phyloP scores from a whole-genome alignment of 2,113 vertebrate species.

The Menidia beryllina region DNA sequence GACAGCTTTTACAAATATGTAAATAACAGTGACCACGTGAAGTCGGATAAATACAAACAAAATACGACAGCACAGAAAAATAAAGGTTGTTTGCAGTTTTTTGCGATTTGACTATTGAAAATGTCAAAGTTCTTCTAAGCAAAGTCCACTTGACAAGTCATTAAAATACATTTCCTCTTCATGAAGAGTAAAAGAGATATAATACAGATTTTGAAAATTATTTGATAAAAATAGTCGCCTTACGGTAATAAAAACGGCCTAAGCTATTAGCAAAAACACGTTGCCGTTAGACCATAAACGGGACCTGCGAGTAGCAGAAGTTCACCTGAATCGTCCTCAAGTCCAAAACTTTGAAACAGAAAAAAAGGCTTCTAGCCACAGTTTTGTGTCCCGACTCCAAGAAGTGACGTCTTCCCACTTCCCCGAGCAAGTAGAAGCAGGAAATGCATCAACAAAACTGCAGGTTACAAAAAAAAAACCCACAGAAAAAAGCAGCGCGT shows the following conservation, averaged over 20 bases:
- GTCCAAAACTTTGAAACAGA: background rate
- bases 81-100: too few relatives aligned
- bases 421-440: conserved; percentile 1
- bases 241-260: background rate
- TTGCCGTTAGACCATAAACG: background rate
- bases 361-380: background rate
- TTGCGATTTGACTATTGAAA: background rate
- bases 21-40: conserved; percentile 10
- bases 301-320: too few relatives aligned
- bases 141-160: too few relatives aligned
- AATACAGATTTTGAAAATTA: background rate
- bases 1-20: conserved; percentile 3
- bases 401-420: background rate
- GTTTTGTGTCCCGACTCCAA: background rate
- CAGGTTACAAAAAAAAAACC: conserved; percentile 5
- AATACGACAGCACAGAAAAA: too few relatives aligned
- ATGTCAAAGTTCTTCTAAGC: too few relatives aligned
- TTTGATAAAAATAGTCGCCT: background rate
- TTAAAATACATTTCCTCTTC: background rate
- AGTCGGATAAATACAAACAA: too few relatives aligned
- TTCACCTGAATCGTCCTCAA: background rate
- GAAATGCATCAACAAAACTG: conserved; percentile 42
- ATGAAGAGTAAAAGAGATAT: background rate
- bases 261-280: background rate
- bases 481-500: background rate